Evolutionary conservation across 2,888 invertebrate species (phyloP), one percentile per base, ranked within the genome.

Genomic region (Acholoe squamosa): DNA sequence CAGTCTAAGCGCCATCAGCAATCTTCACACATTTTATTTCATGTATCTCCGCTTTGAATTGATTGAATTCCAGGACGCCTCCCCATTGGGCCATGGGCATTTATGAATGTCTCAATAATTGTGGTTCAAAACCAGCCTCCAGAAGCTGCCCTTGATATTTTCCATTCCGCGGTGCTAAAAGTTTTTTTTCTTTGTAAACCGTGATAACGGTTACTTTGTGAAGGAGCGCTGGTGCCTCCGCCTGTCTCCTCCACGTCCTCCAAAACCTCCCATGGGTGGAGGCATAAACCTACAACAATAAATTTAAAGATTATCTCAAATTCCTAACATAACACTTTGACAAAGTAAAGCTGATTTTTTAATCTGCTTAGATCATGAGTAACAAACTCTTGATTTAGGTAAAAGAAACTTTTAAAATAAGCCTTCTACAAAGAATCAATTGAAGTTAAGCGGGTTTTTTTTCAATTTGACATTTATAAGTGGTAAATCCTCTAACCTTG

Each of bases 211-310:
- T 43, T 67, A 89, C 67, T 89, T 89, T n/a, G 89, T 89, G 67
- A 89, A 89, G 52, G 89, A 56, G 0, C 89, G 61, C 89, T 89
- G 89, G 34, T 89, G 89, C 22, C 89, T 31, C 25, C 89, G 33
- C 31, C 88, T 54, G 51, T 88, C 88, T 14, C 67, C 25, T 0
- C 89, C 28, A 19, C 88, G 52, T 22, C 88, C 54, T 28, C 52
- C 52, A 61, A 89, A 89, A 12, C 54, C 67, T 14, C 34, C n/a
- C 28, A 56, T 86, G n/a, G 89, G 89, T 31, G 89, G 89, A 7
- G 89, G 89, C 89, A 89, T 89, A 43, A 89, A 89, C n/a, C 89
- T 89, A 67, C n/a, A 16, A 76, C 5, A 31, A 25, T 7, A 76
- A 31, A 76, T n/a, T 61, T 22, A n/a, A 25, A 61, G 5, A 19